Base-by-base conservation (phyloP, 2,113 vertebrate genomes). In the Aegotheles bennettii region DNA sequence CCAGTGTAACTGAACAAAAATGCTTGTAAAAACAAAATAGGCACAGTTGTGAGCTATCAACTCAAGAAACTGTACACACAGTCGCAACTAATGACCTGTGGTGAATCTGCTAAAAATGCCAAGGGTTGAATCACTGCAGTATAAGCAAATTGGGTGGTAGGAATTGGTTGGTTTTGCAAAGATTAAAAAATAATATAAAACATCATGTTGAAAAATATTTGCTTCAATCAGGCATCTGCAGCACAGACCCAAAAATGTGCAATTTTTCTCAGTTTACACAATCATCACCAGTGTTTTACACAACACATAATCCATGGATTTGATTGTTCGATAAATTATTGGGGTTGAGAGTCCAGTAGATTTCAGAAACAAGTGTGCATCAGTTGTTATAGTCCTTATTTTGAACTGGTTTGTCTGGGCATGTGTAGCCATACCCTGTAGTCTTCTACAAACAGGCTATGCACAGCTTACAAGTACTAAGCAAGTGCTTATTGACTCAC, bases 1-100 rank as follows among this genome's bases (percentile, higher is more conserved):
- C 73, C 61, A 64, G 35, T 59, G 67, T 94, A 87, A 94, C 43
- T 50, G 75, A 79, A 92, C 56, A 96, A 94, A 90, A 95, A 92
- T 93, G 75, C 82, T 79, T 83, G 65, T 83, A 92, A 95, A 95
- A 94, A 48, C 56, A 68, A 71, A 93, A 67, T 6, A 63, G 47
- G 51, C 65, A 36, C 15, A 21, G 33, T 10, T 96, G 82, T 87
- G 85, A 65, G 60, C 29, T 75, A 47, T 82, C 59, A 67, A 4
- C 50, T 93, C 88, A 65, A 42, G 31, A 75, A 82, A 78, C 19
- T 59, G 42, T 53, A 36, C 14, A 47, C 70, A 75, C 17, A 13
- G 0, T 54, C 13, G 29, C 61, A 82, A 10, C n/a, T 89, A 48
- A 79, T 65, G 69, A 84, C 43, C 69, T 92, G 21, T 88, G 70